Percentiles rank a stretch among this genome's conserved stretches.
Evolutionary conservation across 2,888 invertebrate genomes (phyloP).

Genomic region (Ichneumon xanthorius): DNA sequence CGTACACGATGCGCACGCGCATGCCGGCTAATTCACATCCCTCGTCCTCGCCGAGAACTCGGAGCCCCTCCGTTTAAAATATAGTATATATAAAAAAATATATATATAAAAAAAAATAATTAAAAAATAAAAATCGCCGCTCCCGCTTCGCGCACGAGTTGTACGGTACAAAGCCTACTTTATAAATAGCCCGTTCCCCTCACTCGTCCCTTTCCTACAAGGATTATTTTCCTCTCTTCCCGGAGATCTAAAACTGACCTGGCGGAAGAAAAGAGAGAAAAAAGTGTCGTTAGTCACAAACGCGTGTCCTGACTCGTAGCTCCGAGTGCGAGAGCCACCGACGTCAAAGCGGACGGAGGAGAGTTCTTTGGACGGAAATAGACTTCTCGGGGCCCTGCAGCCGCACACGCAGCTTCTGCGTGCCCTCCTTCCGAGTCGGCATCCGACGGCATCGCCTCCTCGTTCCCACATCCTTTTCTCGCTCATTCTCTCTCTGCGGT

Average conservation of each 20-base stretch:
- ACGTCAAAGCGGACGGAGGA: no score
- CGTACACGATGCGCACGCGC: no score
- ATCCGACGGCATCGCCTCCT: neutral
- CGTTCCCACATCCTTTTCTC: neutral
- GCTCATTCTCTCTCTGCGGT: neutral
- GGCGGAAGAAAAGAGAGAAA: neutral
- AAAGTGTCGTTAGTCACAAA: neutral
- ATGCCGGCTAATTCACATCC: neutral
- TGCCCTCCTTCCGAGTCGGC: constrained; percentile 6
- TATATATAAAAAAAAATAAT: neutral
- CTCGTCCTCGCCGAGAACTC: neutral
- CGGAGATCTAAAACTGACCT: constrained; percentile 35
- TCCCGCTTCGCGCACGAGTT: neutral
- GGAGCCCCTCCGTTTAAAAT: neutral
- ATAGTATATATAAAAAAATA: no score
- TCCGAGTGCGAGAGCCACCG: constrained; percentile 10
- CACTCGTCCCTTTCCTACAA: neutral
- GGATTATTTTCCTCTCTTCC: neutral
- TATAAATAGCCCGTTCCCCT: neutral
- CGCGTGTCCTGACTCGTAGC: neutral
- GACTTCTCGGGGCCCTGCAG: constrained; percentile 3
- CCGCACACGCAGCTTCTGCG: constrained; percentile 35
- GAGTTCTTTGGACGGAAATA: constrained; percentile 24
- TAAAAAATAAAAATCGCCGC: neutral
- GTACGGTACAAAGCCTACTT: neutral